phyloP scores from a whole-genome alignment of 2,113 vertebrate species.

The Malurus melanocephalus region DNA sequence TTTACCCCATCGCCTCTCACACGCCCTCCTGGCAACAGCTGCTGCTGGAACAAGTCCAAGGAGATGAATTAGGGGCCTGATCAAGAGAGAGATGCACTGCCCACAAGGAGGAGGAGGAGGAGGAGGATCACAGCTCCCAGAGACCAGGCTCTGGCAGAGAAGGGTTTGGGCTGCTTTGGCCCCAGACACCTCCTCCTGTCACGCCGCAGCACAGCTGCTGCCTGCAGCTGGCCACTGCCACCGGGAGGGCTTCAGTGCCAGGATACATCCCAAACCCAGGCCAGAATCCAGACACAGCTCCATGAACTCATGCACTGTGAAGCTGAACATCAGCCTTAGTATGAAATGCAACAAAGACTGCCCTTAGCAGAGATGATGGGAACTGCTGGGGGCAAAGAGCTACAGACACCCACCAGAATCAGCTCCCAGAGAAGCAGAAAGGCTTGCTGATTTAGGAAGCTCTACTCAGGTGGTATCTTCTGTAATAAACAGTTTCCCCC shows the following conservation, averaged over 20 bases:
- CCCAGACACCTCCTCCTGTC: neutral
- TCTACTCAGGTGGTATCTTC: neutral
- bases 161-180: neutral
- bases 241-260: neutral
- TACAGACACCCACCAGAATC: neutral
- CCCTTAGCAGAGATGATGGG: neutral
- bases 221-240: neutral
- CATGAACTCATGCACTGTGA: accelerated
- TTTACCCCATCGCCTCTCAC: neutral
- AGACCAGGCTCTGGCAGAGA: neutral
- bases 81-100: neutral
- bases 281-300: neutral
- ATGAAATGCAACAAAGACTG: neutral
- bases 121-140: neutral
- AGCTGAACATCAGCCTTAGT: neutral
- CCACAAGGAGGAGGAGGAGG: neutral
- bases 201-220: neutral
- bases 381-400: neutral
- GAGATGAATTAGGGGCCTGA: neutral
- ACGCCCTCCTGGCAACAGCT: neutral
- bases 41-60: neutral
- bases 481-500: neutral
- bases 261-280: neutral
- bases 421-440: neutral
- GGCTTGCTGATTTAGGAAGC: neutral